A percentile compares a stretch with the other conserved stretches of the same genome.
phyloP scores from a whole-genome alignment of 2,797 vertebrate genomes.

The Manis javanica region DNA sequence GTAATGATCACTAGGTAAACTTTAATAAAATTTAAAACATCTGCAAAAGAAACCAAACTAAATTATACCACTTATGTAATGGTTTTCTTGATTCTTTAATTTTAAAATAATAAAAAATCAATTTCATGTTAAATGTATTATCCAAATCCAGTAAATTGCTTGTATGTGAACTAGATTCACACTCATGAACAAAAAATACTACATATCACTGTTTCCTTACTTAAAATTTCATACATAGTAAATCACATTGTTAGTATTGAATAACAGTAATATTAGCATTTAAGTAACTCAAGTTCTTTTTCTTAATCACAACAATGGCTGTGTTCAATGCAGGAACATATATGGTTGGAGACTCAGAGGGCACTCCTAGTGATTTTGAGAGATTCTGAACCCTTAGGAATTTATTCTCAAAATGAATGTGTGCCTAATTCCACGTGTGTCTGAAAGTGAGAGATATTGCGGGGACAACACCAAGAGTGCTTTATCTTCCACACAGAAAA shows the following conservation, averaged over 20 bases:
- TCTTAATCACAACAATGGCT: not conserved
- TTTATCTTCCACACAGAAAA: not conserved
- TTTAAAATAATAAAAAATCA: conserved; percentile 30
- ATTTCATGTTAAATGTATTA: not conserved
- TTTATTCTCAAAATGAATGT: not conserved
- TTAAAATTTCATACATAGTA: not conserved
- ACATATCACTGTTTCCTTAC: not conserved
- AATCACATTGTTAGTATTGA: not conserved
- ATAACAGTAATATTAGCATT: not conserved
- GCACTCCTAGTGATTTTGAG: not conserved
- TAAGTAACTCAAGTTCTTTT: not conserved
- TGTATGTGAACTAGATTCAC: not conserved
- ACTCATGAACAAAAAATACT: conserved; percentile 6
- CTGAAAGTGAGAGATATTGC: not conserved
- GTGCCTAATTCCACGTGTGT: not conserved
- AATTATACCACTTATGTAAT: not conserved
- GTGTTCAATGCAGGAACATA: not conserved
- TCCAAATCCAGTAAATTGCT: not conserved
- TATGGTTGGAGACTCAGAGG: not conserved
- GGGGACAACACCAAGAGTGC: not conserved
- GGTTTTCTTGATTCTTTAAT: conserved; percentile 11
- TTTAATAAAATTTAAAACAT: conserved; percentile 13
- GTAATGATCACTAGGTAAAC: not conserved
- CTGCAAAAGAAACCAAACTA: not conserved
- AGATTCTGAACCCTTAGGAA: not conserved